Evolutionary conservation across 1,140 invertebrate genomes (phyloP).

Genomic region (Achatina immaculata): DNA sequence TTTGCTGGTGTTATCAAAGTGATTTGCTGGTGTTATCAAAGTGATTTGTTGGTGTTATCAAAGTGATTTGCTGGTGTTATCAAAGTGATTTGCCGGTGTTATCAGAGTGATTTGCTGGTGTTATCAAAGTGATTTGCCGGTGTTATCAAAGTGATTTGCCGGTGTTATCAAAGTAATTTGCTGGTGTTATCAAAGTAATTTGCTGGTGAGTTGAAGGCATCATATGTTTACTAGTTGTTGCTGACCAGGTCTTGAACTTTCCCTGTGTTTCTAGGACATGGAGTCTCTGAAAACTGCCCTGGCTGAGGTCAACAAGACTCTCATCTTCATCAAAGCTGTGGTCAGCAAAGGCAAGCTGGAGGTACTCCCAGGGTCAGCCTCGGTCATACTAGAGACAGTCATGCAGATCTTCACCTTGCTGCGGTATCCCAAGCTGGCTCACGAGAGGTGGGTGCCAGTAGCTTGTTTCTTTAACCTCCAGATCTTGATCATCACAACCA

Average conservation of each 20-base stretch:
- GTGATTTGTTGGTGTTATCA: neutral
- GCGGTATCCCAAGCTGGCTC: conserved; percentile 78
- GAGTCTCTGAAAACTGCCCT: conserved; percentile 64
- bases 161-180: neutral
- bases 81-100: neutral
- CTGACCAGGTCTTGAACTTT: too few species aligned
- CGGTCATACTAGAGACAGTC: conserved; percentile 90
- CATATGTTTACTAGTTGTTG: too few species aligned
- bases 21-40: neutral
- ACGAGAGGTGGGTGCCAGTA: conserved; percentile 78
- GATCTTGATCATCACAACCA: conserved; percentile 36
- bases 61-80: neutral
- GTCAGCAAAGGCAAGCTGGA: conserved; percentile 88
- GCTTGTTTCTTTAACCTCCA: conserved; percentile 64
- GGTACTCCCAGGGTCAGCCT: conserved; percentile 92
- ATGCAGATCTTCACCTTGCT: conserved; percentile 85
- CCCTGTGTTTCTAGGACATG: conserved; percentile 48
- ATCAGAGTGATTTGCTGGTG: neutral
- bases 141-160: neutral
- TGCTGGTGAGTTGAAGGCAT: too few species aligned
- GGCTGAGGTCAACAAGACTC: conserved; percentile 72
- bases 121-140: neutral
- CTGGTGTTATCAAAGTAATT: too few species aligned
- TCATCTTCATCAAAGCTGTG: conserved; percentile 92
- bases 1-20: too few species aligned